Evolutionary conservation across 1,140 invertebrate species (phyloP).

Genomic region (Lerema accius): DNA sequence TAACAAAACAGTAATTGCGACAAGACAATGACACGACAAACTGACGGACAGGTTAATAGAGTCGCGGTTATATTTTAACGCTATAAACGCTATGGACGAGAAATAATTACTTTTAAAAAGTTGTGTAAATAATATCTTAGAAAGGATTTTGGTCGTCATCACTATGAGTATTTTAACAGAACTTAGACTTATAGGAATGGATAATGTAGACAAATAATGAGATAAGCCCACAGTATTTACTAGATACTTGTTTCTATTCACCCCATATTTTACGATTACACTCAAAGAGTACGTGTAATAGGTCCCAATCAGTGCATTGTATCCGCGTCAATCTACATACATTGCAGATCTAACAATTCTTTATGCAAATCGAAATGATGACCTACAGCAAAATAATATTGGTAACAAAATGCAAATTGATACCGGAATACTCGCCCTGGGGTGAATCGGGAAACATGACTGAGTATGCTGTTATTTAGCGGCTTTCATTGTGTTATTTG

Average conservation of each 20-base stretch:
- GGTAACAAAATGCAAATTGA: constrained; percentile 32
- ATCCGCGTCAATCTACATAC: constrained; percentile 25
- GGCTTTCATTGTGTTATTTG: constrained; percentile 10
- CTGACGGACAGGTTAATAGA: too few species aligned
- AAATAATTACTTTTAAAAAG: too few species aligned
- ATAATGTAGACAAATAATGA: too few species aligned
- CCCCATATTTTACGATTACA: not conserved
- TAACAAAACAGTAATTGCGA: too few species aligned
- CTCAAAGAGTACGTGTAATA: constrained; percentile 17
- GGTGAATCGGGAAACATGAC: constrained; percentile 13
- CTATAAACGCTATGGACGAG: too few species aligned
- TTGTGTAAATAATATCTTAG: too few species aligned
- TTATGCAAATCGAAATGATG: constrained; percentile 29
- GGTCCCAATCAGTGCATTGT: constrained; percentile 27
- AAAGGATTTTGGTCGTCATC: too few species aligned
- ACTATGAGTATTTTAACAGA: too few species aligned
- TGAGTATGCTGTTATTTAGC: constrained; percentile 14
- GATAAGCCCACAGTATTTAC: too few species aligned
- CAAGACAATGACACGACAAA: too few species aligned
- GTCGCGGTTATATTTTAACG: too few species aligned
- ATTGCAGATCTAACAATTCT: constrained; percentile 27
- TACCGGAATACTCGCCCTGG: constrained; percentile 25
- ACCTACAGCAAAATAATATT: constrained; percentile 24
- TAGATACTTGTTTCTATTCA: not conserved
- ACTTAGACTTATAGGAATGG: too few species aligned